Evolutionary conservation across 2,113 vertebrate genomes (phyloP), one percentile per base, ranked within the genome.

Genomic region (Orcinus orca): DNA sequence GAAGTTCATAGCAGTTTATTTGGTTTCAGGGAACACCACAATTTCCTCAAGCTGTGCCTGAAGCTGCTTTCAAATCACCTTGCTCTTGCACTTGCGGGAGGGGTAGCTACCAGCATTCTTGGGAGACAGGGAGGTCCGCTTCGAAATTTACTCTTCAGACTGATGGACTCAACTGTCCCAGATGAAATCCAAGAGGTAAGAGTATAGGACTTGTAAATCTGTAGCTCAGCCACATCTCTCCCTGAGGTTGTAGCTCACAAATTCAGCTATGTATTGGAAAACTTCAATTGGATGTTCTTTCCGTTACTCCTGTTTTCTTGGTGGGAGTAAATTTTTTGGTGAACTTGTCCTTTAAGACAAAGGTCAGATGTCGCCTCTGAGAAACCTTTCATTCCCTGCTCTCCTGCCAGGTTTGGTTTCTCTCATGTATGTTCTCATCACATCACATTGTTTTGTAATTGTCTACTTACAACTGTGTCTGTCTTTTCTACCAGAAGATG

Each of bases 151-250:
- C 98, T 99, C 7, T 99, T 99, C 92, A 99, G 99, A 53, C 97
- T 99, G 96, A 99, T 99, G 99, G 99, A 99, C 95, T 99, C 99
- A 2, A 99, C 99, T 33, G 99, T 99, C 38, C 99, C 99, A 41
- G 99, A 99, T 98, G 99, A 99, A 98, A 99, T 99, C 96, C 99
- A 99, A 95, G 99, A 99, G 98, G 99, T 99, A 98, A 98, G 97
- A 71, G 11, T 60, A 65, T 60, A 83, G 58, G 33, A 80, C 18
- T 68, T 71, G 5, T 33, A 31, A 71, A 55, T 88, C 53, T 94
- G 5, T 88, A 65, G 31, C 47, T 95, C 18, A 55, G 25, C 44
- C 44, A 76, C 25, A 50, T 85, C 44, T 71, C 94, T 85, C 25
- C 12, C 29, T 80, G 58, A 86, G 53, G 38, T 60, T 81, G 31